Evolutionary conservation across 2,113 vertebrate species (phyloP), one percentile per base, ranked within the genome.

Genomic region (Nibea coibor): DNA sequence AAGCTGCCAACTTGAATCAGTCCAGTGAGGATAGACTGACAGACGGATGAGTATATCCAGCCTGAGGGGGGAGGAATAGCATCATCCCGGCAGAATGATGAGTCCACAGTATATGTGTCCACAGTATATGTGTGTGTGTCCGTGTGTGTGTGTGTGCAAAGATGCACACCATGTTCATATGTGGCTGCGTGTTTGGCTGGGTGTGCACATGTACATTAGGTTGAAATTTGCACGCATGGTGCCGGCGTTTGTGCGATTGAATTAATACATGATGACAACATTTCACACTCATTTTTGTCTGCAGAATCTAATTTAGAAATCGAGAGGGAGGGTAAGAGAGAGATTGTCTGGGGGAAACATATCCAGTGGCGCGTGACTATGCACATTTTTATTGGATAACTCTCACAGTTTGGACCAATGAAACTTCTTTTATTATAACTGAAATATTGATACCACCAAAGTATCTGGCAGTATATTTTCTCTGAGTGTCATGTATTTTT

Each of bases 401-500:
- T 81, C 78, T 89, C 75, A 62, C 67, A 81, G 71, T 86, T 79
- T 83, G 72, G 62, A 86, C 84, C 75, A 81, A 80, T 81, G 80
- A 85, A 92, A 91, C 74, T 87, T 88, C 35, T 90, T 92, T 93
- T 92, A 94, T 95, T 93, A 86, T 91, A 87, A 81, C 89, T 95
- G 84, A 94, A 95, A 95, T 95, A 95, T 95, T 95, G 89, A 95
- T 94, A 92, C 58, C 28, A 2, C 47, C 66, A 67, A 90, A 84
- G 87, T 92, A 84, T 82, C 75, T 14, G 15, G 77, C 81, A 80
- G 89, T 94, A 90, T 94, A 92, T 94, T 90, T 89, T 87, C 79
- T 86, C 84, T 20, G 82, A 80, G 74, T 84, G 69, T 82, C 3
- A 17, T 90, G 91, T 93, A 92, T 94, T 94, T 94, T 90, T 92